Evolutionary conservation across 53 echinoderm and acorn worm species (phyloP), one percentile per base, ranked within the genome.

Genomic region (Zoroaster sp.): DNA sequence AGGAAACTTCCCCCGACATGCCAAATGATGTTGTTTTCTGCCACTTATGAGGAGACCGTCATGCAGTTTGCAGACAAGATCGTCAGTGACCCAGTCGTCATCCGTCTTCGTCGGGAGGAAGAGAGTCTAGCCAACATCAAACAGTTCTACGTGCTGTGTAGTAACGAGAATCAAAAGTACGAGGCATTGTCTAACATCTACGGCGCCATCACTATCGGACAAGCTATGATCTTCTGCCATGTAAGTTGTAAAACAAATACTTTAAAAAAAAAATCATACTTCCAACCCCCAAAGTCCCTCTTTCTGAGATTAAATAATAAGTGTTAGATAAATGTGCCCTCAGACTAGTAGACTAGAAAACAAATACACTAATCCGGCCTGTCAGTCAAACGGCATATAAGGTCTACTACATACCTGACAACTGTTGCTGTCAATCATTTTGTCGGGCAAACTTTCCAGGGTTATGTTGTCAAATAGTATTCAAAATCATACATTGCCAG

Each of bases 1-100:
- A 86, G 91, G 65, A 72, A 73, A 47, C 90, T 89, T 55, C 87
- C 78, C 32, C 4, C 35, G 14, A 70, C 89, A 3, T 98, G 98
- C 72, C 98, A 98, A 70, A 98, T 95, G 98, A 98, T 98, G 98
- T 90, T 98, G 94, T 98, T 98, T 70, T 95, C 95, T 0, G 98
- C 98, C 40, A 95, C 95, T 11, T 95, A 95, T 73, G 98, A 98
- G 59, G 92, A 94, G 4, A 67, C 54, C 5, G 95, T 98, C 28
- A 95, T 98, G 94, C 91, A 79, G 73, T 98, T 98, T 88, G 98
- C 98, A 18, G 43, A 89, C 66, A 89, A 90, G 49, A 90, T 98
- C 55, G 91, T 98, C 65, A 72, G 80, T 0, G 98, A 98, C 53
- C 94, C 95, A 0, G 87, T 95, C 7, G 89, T 94, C 33, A 98